Evolutionary conservation across 2,888 invertebrate species (phyloP).

Genomic region (Drosophila birchii): DNA sequence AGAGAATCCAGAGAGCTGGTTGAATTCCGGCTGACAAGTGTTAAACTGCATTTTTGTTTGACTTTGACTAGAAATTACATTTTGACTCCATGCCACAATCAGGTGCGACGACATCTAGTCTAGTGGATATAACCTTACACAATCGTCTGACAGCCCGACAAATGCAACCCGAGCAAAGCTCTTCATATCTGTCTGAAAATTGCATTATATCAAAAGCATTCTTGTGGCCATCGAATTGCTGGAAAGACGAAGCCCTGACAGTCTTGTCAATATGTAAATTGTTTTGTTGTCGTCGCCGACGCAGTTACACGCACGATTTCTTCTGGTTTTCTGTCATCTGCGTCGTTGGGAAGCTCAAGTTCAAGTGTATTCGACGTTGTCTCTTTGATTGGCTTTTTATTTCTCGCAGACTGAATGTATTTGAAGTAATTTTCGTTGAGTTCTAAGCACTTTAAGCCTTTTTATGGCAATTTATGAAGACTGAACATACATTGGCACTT

Average conservation of each 20-base stretch:
- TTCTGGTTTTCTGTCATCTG: conserved; percentile 44
- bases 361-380: conserved; percentile 63
- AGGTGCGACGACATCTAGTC: conserved; percentile 59
- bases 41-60: conserved; percentile 77
- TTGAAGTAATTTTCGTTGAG: conserved; percentile 28
- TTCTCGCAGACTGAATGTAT: conserved; percentile 39
- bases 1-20: conserved; percentile 7
- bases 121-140: conserved; percentile 59
- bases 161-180: conserved; percentile 68
- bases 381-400: conserved; percentile 59
- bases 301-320: conserved; percentile 73
- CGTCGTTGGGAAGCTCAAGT: conserved; percentile 59
- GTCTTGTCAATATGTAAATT: conserved; percentile 79
- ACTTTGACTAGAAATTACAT: conserved; percentile 68
- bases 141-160: conserved; percentile 70
- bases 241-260: conserved; percentile 63
- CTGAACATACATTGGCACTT: conserved; percentile 30
- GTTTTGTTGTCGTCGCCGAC: conserved; percentile 54
- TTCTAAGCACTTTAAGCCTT: conserved; percentile 63
- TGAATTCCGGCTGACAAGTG: conserved; percentile 55
- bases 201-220: conserved; percentile 78
- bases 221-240: conserved; percentile 66
- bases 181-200: conserved; percentile 59
- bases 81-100: conserved; percentile 58
- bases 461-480: conserved; percentile 58